Percentiles rank a stretch among this genome's conserved stretches.
Conservation (phyloP, 2,888 invertebrate genomes). For the Xylota segnis region DNA sequence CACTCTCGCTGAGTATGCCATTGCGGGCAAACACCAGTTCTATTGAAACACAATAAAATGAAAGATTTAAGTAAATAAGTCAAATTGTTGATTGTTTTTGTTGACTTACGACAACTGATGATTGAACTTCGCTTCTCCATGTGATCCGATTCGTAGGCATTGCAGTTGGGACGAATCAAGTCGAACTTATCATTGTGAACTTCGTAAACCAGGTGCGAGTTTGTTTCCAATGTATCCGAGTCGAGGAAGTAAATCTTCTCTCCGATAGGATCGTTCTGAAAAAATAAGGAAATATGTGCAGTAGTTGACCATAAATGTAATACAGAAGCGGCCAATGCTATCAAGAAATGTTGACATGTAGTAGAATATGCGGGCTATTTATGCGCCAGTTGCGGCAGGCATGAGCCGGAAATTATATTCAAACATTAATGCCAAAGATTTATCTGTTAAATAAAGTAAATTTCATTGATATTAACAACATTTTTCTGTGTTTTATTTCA, state of each 20-base stretch:
- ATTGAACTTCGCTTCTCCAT: conserved; percentile 82
- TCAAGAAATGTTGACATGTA: no score
- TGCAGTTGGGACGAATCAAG: conserved; percentile 81
- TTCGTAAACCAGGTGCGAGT: conserved; percentile 81
- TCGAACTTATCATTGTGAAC: conserved; percentile 81
- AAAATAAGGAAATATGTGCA: conserved; percentile 19
- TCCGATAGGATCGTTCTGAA: conserved; percentile 81
- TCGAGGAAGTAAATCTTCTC: conserved; percentile 83
- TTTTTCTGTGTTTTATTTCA: no score
- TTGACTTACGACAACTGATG: conserved; percentile 83
- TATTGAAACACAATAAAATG: conserved; percentile 63
- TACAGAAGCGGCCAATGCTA: no score
- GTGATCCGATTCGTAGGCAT: conserved; percentile 83
- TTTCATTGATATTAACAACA: no score
- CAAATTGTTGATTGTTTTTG: neutral
- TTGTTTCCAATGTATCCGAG: conserved; percentile 82
- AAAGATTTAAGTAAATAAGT: neutral
- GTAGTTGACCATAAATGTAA: no score
- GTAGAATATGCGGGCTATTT: no score
- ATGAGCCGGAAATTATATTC: no score
- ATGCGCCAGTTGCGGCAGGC: no score
- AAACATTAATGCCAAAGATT: no score
- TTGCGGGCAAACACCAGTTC: conserved; percentile 82
- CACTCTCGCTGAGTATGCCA: conserved; percentile 81
- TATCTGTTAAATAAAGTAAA: no score